phyloP scores from a whole-genome alignment of 2,888 invertebrate species.

The Venusia cambrica region DNA sequence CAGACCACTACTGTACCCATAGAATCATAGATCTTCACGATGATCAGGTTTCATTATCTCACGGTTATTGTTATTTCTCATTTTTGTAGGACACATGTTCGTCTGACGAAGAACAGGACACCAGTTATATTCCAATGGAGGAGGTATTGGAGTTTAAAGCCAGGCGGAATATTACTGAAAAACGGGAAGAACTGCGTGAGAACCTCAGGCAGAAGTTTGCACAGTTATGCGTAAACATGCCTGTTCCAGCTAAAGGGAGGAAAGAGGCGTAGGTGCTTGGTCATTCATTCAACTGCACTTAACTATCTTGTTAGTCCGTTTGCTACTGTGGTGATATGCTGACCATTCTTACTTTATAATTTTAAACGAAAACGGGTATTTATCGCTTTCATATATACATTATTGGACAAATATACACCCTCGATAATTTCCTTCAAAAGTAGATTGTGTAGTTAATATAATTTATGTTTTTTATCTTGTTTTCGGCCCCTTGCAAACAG shows the following conservation, averaged over 20 bases:
- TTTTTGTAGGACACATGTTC: slow-evolving; percentile 86
- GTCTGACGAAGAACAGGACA: slow-evolving; percentile 88
- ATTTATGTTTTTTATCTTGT: too few species aligned
- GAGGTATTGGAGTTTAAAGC: slow-evolving; percentile 93
- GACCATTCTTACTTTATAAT: slow-evolving; percentile 1
- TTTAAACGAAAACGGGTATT: too few species aligned
- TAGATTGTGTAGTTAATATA: too few species aligned
- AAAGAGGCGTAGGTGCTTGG: slow-evolving; percentile 42
- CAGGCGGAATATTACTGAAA: slow-evolving; percentile 88
- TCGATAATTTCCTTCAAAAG: too few species aligned
- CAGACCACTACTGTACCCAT: too few species aligned
- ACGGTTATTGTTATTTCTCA: too few species aligned
- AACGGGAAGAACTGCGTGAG: slow-evolving; percentile 90
- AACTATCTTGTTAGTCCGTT: slow-evolving; percentile 11
- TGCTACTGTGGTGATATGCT: slow-evolving; percentile 16
- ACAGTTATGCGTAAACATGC: slow-evolving; percentile 85
- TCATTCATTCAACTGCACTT: slow-evolving; percentile 45
- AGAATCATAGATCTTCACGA: too few species aligned
- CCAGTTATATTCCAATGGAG: slow-evolving; percentile 92
- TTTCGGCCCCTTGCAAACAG: too few species aligned
- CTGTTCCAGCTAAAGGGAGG: slow-evolving; percentile 43
- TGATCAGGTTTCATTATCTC: too few species aligned
- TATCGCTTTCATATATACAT: too few species aligned
- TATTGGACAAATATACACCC: too few species aligned
- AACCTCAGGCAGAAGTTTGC: slow-evolving; percentile 91